Base-by-base conservation (phyloP, 2,797 vertebrate species). In the Staurois parvus region DNA sequence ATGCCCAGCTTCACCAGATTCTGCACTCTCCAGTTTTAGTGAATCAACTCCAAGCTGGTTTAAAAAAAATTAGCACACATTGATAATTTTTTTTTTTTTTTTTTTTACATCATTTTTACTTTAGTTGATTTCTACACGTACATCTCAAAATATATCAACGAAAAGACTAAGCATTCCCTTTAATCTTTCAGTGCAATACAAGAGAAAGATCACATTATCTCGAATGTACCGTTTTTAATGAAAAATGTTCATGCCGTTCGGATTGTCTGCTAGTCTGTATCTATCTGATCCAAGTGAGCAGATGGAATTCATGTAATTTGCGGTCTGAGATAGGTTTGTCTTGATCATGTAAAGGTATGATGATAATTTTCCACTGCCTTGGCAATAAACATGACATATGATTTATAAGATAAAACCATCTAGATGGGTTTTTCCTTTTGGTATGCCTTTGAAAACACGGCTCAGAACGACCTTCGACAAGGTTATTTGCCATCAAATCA, bases 401-500 rank as follows among this genome's bases (percentile, higher is more conserved):
- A 13, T 28, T 19, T 72, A 59, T 59, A 62, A 32, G 52, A 75
- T 28, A 15, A 26, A 70, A 21, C n/a, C 19, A 2, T 42, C 69
- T 24, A n/a, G 48, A 7, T 56, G 42, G 4, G 13, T 56, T 72
- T 24, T 56, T 59, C 28, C 72, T 21, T 24, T 59, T 6, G 52
- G 52, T 59, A 81, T 34, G 45, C 37, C 52, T 80, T 13, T 59
- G 30, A 29, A 28, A 62, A 69, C 67, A 26, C 28, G 45, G 3
- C 12, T 15, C 28, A 72, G 5, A 32, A 29, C 67, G 76, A 26
- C 68, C 84, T 80, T 80, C n/a, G 1, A 37, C 56, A 85, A 85
- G 76, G 84, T 85, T 75, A 80, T 75, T 85, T 73, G 26, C 24
- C 26, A 52, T 34, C 59, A 79, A 21, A 64, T 73, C 62, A 26